Evolutionary conservation across 1,140 invertebrate species (phyloP).

Genomic region (Drosophila leontia): DNA sequence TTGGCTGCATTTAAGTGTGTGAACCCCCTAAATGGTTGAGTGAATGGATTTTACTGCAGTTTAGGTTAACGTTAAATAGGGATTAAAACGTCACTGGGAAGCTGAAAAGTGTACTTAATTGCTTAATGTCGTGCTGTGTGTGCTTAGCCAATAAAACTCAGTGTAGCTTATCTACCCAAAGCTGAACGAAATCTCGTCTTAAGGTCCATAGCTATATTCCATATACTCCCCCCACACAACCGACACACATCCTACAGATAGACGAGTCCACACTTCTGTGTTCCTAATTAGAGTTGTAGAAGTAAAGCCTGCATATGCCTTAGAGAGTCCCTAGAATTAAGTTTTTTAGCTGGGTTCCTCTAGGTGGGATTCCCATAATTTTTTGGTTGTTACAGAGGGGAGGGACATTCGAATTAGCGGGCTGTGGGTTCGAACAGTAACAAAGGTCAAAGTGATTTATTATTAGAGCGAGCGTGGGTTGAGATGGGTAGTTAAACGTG

Average conservation of each 20-base stretch:
- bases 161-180: conserved; percentile 27
- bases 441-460: conserved; percentile 29
- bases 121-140: conserved; percentile 80
- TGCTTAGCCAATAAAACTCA: conserved; percentile 43
- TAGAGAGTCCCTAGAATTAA: conserved; percentile 51
- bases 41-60: conserved; percentile 21
- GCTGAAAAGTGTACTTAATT: conserved; percentile 77
- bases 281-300: conserved; percentile 59
- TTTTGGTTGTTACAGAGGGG: conserved; percentile 16
- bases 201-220: conserved; percentile 35
- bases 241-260: conserved; percentile 25
- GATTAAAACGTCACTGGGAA: conserved; percentile 37
- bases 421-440: conserved; percentile 40
- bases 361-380: not conserved
- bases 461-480: conserved; percentile 5
- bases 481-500: conserved; percentile 13
- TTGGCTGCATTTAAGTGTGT: conserved; percentile 54
- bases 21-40: conserved; percentile 10
- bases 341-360: conserved; percentile 15
- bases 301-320: conserved; percentile 36
- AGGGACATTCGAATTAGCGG: conserved; percentile 36
- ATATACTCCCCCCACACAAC: conserved; percentile 12
- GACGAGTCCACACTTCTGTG: conserved; percentile 56
- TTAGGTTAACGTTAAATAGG: conserved; percentile 24
- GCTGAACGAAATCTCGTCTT: conserved; percentile 17